These are phyloP conservation scores for Rhamphomyia laevipes DNA, from an alignment of 2,888 invertebrate genomes.

Conservation along the genomic window DNA sequence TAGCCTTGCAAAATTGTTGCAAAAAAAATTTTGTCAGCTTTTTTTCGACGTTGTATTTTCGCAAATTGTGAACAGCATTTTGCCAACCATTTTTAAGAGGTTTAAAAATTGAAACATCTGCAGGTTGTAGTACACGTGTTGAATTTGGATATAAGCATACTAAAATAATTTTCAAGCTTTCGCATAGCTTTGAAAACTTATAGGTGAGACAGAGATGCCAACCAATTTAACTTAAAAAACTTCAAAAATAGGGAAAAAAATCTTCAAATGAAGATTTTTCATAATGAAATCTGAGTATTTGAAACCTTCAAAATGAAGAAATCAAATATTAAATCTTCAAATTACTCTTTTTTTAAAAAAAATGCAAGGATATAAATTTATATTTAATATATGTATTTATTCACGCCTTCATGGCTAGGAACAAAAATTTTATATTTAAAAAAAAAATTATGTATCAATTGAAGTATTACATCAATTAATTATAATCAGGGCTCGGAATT, in stretches of 20 bases:
- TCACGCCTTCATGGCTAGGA: no score
- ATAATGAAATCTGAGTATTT: no score
- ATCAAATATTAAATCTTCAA: no score
- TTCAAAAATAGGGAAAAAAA: neutral
- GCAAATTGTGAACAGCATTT: slow-evolving; percentile 6
- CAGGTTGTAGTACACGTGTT: slow-evolving; percentile 16
- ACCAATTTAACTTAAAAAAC: neutral
- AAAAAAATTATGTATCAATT: no score
- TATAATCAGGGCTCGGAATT: no score
- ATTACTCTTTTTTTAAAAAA: no score
- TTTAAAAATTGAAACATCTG: slow-evolving; percentile 14
- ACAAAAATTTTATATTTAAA: no score
- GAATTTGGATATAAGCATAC: slow-evolving; percentile 15
- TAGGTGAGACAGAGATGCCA: neutral
- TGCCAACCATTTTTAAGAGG: slow-evolving; percentile 15
- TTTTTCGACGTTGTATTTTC: neutral
- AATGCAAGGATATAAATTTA: no score
- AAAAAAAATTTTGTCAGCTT: slow-evolving; percentile 5
- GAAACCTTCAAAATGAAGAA: no score
- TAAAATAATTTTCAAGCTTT: slow-evolving; percentile 1
- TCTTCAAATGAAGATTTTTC: no score
- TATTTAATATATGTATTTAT: no score
- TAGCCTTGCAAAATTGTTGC: neutral
- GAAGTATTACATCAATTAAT: no score
- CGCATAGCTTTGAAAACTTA: neutral